Evolutionary conservation across 2,797 vertebrate species (phyloP), one percentile per base, ranked within the genome.

Genomic region (Avahi laniger): DNA sequence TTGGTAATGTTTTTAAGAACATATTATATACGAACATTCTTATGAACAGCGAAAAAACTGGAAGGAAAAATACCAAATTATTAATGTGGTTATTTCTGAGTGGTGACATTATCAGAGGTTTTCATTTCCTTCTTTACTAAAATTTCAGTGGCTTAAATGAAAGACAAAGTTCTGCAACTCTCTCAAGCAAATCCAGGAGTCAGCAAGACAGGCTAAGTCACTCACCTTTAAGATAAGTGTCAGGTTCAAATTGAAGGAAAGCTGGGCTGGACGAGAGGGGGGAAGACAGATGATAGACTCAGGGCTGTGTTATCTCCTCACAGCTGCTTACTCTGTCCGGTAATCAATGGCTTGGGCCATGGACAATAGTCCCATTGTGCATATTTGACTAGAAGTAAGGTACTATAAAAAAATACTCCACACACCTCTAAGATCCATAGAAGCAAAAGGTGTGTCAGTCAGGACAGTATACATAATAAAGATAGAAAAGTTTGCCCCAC

Each of bases 21-120:
- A 48, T 67, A 79, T 26, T 84, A 80, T 10, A 73, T 41, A 43
- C 1, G 24, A 93, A 82, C 41, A 73, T 48, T 54, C 50, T 54
- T 75, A 7, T 5, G 15, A 35, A 85, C 20, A 94, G 41, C 59
- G 20, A 57, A 95, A 73, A 61, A 43, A 73, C 20, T 61, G 48
- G 76, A 67, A 89, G 69, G 63, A 95, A 92, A 79, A 89, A 89
- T 48, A 28, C 35, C 4, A 67, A 88, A 93, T 85, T 93, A 85
- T 28, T 12, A 88, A 65, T 20, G 57, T 15, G 14, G 48, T 24
- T 79, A 78, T 18, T 96, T 89, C 33, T 70, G 22, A 59, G 41
- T 59, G 38, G 43, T 17, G 1, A 10, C 73, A 92, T 89, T 83
- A 78, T 72, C 26, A 89, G 54, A 50, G 28, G 41, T 69, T 65